phyloP scores from a whole-genome alignment of 2,113 vertebrate species.

The Aleadryas rufinucha region DNA sequence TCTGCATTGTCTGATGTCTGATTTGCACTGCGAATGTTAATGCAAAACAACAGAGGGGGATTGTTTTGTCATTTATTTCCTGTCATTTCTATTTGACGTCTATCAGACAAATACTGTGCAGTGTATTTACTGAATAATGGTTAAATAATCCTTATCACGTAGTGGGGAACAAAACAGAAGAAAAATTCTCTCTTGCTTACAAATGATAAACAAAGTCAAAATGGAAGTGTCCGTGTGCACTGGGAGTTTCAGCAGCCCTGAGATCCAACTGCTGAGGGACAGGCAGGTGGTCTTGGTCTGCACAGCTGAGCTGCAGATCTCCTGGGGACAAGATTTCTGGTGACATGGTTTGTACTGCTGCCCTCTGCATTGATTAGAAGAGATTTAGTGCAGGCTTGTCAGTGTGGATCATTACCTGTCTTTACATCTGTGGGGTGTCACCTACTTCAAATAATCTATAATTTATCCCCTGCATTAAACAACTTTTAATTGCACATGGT shows the following conservation, averaged over 20 bases:
- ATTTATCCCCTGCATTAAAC: background rate
- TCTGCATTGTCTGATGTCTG: background rate
- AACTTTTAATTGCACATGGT: background rate
- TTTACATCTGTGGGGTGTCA: background rate
- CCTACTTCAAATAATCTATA: background rate
- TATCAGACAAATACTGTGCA: background rate
- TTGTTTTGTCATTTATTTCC: background rate
- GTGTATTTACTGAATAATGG: background rate
- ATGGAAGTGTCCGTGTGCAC: background rate
- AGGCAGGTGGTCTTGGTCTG: background rate
- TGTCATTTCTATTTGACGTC: background rate
- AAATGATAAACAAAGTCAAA: background rate
- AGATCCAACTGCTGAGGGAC: background rate
- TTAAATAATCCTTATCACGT: background rate
- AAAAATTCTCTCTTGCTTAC: background rate
- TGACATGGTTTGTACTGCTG: background rate
- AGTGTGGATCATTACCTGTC: background rate
- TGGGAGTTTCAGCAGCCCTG: background rate
- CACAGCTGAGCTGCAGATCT: background rate
- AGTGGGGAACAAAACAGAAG: background rate
- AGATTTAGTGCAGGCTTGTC: background rate
- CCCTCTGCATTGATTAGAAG: background rate
- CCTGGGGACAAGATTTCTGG: background rate
- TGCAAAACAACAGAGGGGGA: background rate
- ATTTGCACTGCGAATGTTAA: background rate